Conservation (phyloP, 2,888 invertebrate genomes). For the Microdon myrmicae region DNA sequence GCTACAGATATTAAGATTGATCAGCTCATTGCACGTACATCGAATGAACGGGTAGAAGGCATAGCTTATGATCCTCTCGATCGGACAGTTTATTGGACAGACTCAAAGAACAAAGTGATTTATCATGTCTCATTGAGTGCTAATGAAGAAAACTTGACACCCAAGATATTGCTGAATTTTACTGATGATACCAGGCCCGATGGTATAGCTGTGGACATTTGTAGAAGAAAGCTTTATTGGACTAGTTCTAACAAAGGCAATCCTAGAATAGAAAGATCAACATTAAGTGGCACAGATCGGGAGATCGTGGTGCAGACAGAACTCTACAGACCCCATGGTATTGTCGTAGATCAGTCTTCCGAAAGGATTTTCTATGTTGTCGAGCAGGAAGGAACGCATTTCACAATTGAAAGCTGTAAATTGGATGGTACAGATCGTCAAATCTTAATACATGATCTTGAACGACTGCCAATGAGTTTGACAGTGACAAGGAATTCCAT, state of each 20-base stretch:
- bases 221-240: slow-evolving; percentile 86
- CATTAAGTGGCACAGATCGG: slow-evolving; percentile 74
- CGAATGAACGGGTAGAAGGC: slow-evolving; percentile 74
- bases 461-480: slow-evolving; percentile 78
- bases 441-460: slow-evolving; percentile 69
- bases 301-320: slow-evolving; percentile 72
- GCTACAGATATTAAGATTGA: slow-evolving; percentile 65
- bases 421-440: slow-evolving; percentile 76
- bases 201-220: slow-evolving; percentile 82
- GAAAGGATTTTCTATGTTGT: slow-evolving; percentile 83
- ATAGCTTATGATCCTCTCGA: slow-evolving; percentile 80
- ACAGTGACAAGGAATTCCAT: slow-evolving; percentile 78
- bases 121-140: slow-evolving; percentile 60
- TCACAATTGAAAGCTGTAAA: slow-evolving; percentile 77
- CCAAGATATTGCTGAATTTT: slow-evolving; percentile 60
- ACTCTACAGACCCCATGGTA: slow-evolving; percentile 77
- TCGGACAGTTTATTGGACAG: slow-evolving; percentile 84
- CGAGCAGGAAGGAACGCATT: slow-evolving; percentile 76
- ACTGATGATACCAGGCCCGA: slow-evolving; percentile 68
- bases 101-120: slow-evolving; percentile 74
- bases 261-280: slow-evolving; percentile 81
- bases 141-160: slow-evolving; percentile 37
- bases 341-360: slow-evolving; percentile 77
- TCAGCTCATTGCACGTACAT: slow-evolving; percentile 67
- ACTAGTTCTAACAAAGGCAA: slow-evolving; percentile 80